Conservation (phyloP, 1,140 invertebrate species). For the Eurytemora carolleeae region DNA sequence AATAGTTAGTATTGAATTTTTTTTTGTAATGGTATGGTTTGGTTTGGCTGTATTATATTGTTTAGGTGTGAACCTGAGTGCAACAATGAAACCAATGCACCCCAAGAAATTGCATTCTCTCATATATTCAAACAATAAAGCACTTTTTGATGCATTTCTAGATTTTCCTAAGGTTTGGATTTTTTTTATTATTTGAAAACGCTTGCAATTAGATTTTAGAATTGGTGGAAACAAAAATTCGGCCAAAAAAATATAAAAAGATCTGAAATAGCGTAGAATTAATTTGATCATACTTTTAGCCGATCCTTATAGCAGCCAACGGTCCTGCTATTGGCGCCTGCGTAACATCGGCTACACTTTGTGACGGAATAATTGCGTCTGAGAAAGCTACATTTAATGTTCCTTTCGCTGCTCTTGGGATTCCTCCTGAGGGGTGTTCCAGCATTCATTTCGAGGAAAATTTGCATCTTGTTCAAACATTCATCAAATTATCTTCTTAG, state of each 20-base stretch:
- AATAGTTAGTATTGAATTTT: not conserved
- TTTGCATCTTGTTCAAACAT: no score
- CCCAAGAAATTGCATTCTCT: slow-evolving; percentile 1
- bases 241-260: no score
- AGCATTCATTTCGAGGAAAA: slow-evolving; percentile 7
- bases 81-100: slow-evolving; percentile 8
- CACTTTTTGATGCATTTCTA: slow-evolving; percentile 8
- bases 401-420: slow-evolving; percentile 3
- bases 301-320: slow-evolving; percentile 10
- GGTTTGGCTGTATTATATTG: no score
- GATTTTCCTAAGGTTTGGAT: slow-evolving; percentile 10
- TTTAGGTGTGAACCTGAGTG: not conserved
- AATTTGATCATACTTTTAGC: not conserved
- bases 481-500: no score
- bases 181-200: not conserved
- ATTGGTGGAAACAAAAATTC: no score
- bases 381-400: slow-evolving; percentile 9
- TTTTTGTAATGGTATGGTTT: not conserved
- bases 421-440: slow-evolving; percentile 13
- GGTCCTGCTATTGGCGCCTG: slow-evolving; percentile 12
- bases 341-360: slow-evolving; percentile 9
- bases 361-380: slow-evolving; percentile 8
- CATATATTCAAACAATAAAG: slow-evolving; percentile 5
- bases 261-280: not conserved
- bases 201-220: no score